Conservation (phyloP, 2,888 invertebrate species). For the Lathronympha strigana region DNA sequence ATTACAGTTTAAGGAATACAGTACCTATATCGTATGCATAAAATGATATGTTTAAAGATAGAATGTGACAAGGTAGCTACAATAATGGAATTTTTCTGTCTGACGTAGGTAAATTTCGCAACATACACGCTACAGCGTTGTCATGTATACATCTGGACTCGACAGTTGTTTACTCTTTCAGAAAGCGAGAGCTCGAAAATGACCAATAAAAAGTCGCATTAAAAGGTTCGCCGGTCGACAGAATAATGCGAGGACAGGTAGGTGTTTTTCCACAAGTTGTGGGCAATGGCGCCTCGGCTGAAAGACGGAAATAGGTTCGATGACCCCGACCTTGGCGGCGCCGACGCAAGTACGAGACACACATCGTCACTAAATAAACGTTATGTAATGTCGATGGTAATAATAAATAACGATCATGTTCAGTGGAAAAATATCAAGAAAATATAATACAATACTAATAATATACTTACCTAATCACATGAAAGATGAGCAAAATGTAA, state of each 20-base stretch:
- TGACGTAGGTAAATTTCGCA: constrained; percentile 6
- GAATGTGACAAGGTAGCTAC: not conserved
- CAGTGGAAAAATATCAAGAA: constrained; percentile 21
- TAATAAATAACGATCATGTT: constrained; percentile 18
- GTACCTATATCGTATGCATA: not conserved
- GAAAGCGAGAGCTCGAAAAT: constrained; percentile 26
- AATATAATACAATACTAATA: not conserved
- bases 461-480: not conserved
- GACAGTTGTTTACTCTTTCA: constrained; percentile 23
- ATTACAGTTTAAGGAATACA: not conserved
- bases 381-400: constrained; percentile 30
- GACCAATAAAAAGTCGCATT: constrained; percentile 17
- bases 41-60: not conserved
- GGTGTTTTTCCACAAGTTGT: constrained; percentile 42
- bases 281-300: constrained; percentile 47
- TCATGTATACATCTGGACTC: constrained; percentile 18
- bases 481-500: not conserved
- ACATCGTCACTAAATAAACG: constrained; percentile 52
- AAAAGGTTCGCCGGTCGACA: constrained; percentile 17
- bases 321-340: constrained; percentile 77
- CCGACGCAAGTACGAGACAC: constrained; percentile 54
- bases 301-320: constrained; percentile 77
- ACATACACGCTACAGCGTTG: constrained; percentile 1
- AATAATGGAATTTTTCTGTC: constrained; percentile 1
- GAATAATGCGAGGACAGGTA: constrained; percentile 33